These are phyloP conservation scores for Nymphalis urticae DNA, from an alignment of 2,888 invertebrate species.

Conservation along the genomic window DNA sequence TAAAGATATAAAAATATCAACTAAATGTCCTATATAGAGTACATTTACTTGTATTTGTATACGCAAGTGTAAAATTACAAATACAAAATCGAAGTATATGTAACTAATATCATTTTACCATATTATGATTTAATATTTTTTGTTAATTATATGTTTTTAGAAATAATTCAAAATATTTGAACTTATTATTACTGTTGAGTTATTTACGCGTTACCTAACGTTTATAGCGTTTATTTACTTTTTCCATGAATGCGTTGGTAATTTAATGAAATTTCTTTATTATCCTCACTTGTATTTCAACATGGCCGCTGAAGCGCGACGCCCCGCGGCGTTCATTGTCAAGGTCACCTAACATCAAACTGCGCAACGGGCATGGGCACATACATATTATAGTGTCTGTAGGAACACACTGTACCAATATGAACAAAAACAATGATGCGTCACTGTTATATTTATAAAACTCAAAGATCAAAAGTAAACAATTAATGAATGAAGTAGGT, in stretches of 20 bases:
- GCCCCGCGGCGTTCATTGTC: conserved; percentile 75
- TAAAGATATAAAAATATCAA: not conserved
- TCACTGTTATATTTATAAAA: conserved; percentile 33
- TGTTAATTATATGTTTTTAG: not conserved
- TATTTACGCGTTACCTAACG: not conserved
- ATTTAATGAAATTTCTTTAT: conserved; percentile 70
- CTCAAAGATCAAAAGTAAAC: not conserved
- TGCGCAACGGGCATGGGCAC: conserved; percentile 58
- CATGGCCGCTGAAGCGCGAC: conserved; percentile 74
- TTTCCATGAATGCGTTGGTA: conserved; percentile 42
- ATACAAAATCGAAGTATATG: conserved; percentile 16
- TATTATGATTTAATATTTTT: not conserved
- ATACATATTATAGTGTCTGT: conserved; percentile 21
- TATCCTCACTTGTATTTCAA: conserved; percentile 64
- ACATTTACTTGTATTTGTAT: conserved; percentile 18
- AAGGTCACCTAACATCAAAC: conserved; percentile 77
- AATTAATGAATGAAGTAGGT: conserved; percentile 5
- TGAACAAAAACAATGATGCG: conserved; percentile 25
- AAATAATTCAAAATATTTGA: not conserved
- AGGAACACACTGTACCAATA: conserved; percentile 25
- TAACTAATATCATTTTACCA: conserved; percentile 11
- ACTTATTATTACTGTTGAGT: too few relatives aligned
- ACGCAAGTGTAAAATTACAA: conserved; percentile 14
- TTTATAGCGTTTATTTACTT: not conserved
- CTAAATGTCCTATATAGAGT: conserved; percentile 18